These are phyloP conservation scores for Xenopus laevis DNA, from an alignment of 2,113 vertebrate genomes.

Conservation along the genomic window DNA sequence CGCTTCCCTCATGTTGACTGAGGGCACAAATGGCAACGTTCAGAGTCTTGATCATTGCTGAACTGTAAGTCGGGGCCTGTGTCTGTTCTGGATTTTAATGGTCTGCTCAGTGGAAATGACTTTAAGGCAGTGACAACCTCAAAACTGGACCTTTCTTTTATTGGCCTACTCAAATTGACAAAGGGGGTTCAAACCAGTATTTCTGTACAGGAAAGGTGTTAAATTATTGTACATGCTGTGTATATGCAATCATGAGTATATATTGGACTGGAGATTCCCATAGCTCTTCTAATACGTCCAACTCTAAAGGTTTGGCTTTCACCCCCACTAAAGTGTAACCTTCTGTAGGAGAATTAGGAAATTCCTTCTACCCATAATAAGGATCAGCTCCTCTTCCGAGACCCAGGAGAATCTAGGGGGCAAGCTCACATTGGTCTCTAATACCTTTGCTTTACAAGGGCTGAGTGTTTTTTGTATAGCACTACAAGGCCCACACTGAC, in stretches of 20 bases:
- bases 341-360: too few relatives aligned
- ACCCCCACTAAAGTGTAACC: too few relatives aligned
- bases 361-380: too few relatives aligned
- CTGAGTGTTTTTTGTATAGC: neutral
- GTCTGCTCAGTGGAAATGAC: neutral
- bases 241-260: constrained; percentile 18
- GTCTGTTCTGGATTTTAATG: neutral
- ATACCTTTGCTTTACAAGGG: too few relatives aligned
- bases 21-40: neutral
- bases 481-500: neutral
- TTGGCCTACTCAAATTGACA: neutral
- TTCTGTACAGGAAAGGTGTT: constrained; percentile 21
- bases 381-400: too few relatives aligned
- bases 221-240: constrained; percentile 33
- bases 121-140: neutral
- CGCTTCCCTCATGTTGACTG: neutral
- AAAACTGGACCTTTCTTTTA: neutral
- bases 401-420: too few relatives aligned
- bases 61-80: too few relatives aligned
- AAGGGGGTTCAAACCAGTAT: constrained; percentile 9
- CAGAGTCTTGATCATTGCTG: neutral
- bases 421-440: too few relatives aligned
- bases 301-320: too few relatives aligned
- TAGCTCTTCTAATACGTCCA: neutral
- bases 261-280: constrained; percentile 6